Base-by-base conservation (phyloP, 2,797 vertebrate species). In the Myiotriccus ornatus region DNA sequence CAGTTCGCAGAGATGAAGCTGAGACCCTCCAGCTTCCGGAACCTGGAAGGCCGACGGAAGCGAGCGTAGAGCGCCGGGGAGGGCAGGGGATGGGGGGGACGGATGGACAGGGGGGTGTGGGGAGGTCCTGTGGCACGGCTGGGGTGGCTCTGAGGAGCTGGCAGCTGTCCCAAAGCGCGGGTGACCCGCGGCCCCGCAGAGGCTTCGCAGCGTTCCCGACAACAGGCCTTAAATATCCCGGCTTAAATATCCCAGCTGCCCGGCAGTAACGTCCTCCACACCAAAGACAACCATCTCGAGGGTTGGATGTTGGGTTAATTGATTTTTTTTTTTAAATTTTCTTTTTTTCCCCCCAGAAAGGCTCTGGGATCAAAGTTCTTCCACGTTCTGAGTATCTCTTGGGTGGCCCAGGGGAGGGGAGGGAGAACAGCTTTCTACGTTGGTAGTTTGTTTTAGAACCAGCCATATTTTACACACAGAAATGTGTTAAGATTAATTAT, bases 1-100 rank as follows among this genome's bases (percentile, higher is more conserved):
- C 98, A 99, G 97, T 99, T 99, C 52, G 99, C 99, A 0, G 99
- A 99, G 97, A 99, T 99, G 99, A 99, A 99, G 97, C 97, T 99
- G 95, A 98, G 99, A 94, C 99, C 99, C 10, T 98, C 98, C 97
- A 99, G 98, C 98, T 99, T 99, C 97, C 97, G 99, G 91, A 99
- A 99, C 82, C 98, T 99, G 63, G 99, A 99, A 97, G 99, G 99
- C 87, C 98, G 99, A 86, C 98, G 99, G 95, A 99, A 99, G 98
- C 97, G 99, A 93, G 99, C 99, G 9, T 99, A 98, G 97, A 94
- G 64, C 49, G 32, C 18, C 0, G 22, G 20, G 15, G 12, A n/a
- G 76, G 34, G 9, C 6, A 23, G 53, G 60, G 90, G 89, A 41
- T 41, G 39, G 93, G 84, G 94, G 11, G 79, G 65, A 3, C 12